phyloP scores from a whole-genome alignment of 1,140 invertebrate species.

The Penaeus vannamei region DNA sequence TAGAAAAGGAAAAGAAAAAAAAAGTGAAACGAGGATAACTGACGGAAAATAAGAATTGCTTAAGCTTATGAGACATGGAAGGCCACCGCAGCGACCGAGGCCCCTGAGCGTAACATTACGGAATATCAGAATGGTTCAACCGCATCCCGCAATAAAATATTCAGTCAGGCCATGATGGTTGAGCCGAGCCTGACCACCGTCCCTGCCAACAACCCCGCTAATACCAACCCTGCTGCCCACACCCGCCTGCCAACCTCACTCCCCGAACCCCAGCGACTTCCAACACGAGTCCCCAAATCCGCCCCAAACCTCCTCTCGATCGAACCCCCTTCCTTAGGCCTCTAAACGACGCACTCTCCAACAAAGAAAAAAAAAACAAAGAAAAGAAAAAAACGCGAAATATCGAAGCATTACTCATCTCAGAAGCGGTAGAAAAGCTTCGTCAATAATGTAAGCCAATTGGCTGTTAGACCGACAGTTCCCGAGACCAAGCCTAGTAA shows the following conservation, averaged over 20 bases:
- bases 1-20: too few species aligned
- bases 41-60: too few species aligned
- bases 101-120: not conserved
- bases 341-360: too few species aligned
- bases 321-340: too few species aligned
- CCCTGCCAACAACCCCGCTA: not conserved
- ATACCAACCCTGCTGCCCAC: not conserved
- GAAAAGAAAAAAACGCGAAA: slow-evolving; percentile 26
- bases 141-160: slow-evolving; percentile 52
- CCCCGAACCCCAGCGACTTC: too few species aligned
- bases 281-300: not conserved
- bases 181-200: not conserved
- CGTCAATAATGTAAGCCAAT: slow-evolving; percentile 44
- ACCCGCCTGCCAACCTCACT: not conserved
- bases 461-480: slow-evolving; percentile 50
- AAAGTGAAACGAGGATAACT: too few species aligned
- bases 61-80: too few species aligned
- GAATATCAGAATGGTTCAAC: slow-evolving; percentile 45
- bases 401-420: slow-evolving; percentile 46
- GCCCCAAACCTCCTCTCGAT: not conserved
- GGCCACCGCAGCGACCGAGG: too few species aligned
- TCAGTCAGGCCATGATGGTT: slow-evolving; percentile 49
- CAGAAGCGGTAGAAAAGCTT: slow-evolving; percentile 46
- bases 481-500: slow-evolving; percentile 5
- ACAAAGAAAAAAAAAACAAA: not conserved